These are phyloP conservation scores for Pterostichus niger DNA, from an alignment of 2,888 invertebrate species.

Conservation along the genomic window DNA sequence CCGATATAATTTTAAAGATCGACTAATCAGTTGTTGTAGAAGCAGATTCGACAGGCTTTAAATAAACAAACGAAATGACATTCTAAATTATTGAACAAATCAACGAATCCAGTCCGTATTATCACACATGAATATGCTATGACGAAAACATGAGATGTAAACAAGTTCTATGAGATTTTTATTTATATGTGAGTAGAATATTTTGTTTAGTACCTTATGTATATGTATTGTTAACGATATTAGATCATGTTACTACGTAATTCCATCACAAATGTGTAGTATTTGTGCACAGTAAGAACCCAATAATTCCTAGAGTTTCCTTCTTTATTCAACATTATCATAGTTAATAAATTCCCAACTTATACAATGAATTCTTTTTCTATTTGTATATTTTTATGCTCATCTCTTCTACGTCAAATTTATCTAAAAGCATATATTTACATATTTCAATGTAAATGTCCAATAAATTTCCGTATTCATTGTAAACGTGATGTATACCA, in stretches of 20 bases:
- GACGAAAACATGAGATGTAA: slow-evolving; percentile 47
- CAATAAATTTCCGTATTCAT: slow-evolving; percentile 59
- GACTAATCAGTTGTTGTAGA: slow-evolving; percentile 2
- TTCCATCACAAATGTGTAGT: slow-evolving; percentile 60
- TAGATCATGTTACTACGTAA: slow-evolving; percentile 55
- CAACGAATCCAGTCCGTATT: slow-evolving; percentile 57
- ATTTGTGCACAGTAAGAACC: slow-evolving; percentile 44
- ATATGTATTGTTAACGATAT: slow-evolving; percentile 51
- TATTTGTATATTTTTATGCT: slow-evolving; percentile 52
- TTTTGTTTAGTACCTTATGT: slow-evolving; percentile 47
- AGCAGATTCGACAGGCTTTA: slow-evolving; percentile 43
- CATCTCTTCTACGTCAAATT: slow-evolving; percentile 57
- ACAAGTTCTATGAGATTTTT: slow-evolving; percentile 52
- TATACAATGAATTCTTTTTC: slow-evolving; percentile 47
- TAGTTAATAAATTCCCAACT: slow-evolving; percentile 22
- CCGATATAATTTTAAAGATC: slow-evolving; percentile 50
- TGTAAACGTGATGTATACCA: slow-evolving; percentile 46
- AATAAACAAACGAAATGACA: slow-evolving; percentile 46
- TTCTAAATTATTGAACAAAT: slow-evolving; percentile 51
- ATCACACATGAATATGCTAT: slow-evolving; percentile 36
- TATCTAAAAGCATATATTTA: slow-evolving; percentile 61
- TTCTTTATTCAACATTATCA: slow-evolving; percentile 25
- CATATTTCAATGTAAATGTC: slow-evolving; percentile 59
- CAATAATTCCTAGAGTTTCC: slow-evolving; percentile 21
- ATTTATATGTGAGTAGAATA: slow-evolving; percentile 58